Percentiles rank a stretch among this genome's conserved stretches.
phyloP scores from a whole-genome alignment of 2,113 vertebrate genomes.

The Myrmecophaga tridactyla region DNA sequence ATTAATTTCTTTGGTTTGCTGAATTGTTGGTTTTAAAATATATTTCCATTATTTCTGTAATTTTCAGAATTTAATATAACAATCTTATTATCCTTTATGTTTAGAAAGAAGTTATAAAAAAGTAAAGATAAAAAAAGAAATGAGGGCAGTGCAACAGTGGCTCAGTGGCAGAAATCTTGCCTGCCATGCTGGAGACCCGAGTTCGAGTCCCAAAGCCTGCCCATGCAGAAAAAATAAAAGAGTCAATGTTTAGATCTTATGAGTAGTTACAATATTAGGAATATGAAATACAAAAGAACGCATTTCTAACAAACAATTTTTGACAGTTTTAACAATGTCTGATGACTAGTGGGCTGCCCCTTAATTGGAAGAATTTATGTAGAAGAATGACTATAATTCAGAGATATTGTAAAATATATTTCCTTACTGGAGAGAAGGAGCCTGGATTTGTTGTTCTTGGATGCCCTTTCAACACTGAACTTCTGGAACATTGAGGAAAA shows the following conservation, averaged over 20 bases:
- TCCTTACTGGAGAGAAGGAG: not conserved
- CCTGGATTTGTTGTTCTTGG: not conserved
- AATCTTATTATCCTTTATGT: not conserved
- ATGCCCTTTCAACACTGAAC: not conserved
- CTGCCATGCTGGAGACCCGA: no score
- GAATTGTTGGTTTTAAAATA: not conserved
- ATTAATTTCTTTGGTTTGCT: not conserved
- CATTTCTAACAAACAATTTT: not conserved
- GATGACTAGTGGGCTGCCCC: not conserved
- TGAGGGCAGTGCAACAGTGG: no score
- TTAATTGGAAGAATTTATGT: not conserved
- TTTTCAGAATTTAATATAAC: not conserved
- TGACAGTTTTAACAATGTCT: not conserved
- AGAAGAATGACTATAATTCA: not conserved
- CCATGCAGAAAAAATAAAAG: not conserved
- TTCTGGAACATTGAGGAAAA: accelerated
- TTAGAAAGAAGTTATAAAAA: conserved; percentile 20
- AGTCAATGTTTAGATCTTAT: not conserved
- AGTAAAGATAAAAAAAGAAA: not conserved
- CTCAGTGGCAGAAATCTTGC: no score
- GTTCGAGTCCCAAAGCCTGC: no score
- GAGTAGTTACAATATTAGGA: not conserved
- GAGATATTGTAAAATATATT: not conserved
- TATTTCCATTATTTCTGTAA: not conserved
- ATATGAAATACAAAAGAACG: not conserved